Evolutionary conservation across 2,888 invertebrate species (phyloP).

Genomic region (Xestia c-nigrum): DNA sequence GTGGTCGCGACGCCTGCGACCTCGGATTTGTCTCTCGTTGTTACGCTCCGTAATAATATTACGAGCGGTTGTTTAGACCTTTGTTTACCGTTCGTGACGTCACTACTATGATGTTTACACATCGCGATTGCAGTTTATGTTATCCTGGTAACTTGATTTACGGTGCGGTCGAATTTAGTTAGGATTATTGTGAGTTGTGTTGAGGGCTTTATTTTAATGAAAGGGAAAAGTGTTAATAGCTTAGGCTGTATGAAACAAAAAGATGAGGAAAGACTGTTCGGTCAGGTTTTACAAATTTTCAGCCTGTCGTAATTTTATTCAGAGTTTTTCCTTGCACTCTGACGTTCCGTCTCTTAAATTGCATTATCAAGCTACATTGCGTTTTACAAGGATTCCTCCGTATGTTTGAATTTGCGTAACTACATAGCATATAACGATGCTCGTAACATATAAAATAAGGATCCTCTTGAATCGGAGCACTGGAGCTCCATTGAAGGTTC

Average conservation of each 20-base stretch:
- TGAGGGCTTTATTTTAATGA: constrained; percentile 2
- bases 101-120: constrained; percentile 63
- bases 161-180: constrained; percentile 16
- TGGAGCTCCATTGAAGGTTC: constrained; percentile 34
- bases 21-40: constrained; percentile 80
- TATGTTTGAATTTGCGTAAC: constrained; percentile 36
- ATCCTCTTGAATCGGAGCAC: constrained; percentile 37
- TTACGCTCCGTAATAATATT: constrained; percentile 73
- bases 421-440: constrained; percentile 20
- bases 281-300: not conserved
- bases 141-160: constrained; percentile 47
- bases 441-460: constrained; percentile 52
- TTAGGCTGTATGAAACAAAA: not conserved
- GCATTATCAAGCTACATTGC: constrained; percentile 20
- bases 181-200: constrained; percentile 11
- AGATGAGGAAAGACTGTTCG: not conserved
- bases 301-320: not conserved
- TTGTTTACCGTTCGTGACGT: constrained; percentile 63
- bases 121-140: constrained; percentile 61
- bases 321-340: not conserved
- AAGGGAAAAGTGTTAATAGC: not conserved
- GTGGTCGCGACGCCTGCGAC: constrained; percentile 70
- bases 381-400: constrained; percentile 13
- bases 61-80: constrained; percentile 69
- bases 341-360: constrained; percentile 14